Evolutionary conservation across 2,888 invertebrate genomes (phyloP), one percentile per base, ranked within the genome.

Genomic region (Drosophila ezoana): DNA sequence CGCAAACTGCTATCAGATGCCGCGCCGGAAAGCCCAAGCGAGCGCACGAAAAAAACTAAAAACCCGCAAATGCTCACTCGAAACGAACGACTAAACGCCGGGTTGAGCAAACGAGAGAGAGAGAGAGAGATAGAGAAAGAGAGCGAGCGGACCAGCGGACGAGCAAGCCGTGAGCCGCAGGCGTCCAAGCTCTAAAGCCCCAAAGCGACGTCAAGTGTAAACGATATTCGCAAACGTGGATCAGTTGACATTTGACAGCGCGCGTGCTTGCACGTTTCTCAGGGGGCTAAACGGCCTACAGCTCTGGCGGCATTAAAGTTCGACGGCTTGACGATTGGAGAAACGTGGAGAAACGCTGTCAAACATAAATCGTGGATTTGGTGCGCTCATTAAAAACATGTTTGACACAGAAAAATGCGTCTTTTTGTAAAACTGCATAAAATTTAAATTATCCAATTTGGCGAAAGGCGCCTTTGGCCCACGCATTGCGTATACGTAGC

Each of bases 201-300:
- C 49, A 43, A 60, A 66, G 33, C 62, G 53, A 60, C 60, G 45
- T 66, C 64, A 77, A 87, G 60, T 89, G 88, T 86, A 89, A 90
- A 81, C 80, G 90, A 87, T 89, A 90, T 89, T 89, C 79, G 81
- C 89, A 66, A 81, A 73, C 79, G 87, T 76, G 87, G 91, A 91
- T 92, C 91, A 92, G 92, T 92, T 91, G 92, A 92, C 92, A 92
- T 90, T 90, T 92, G 91, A 90, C 90, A 90, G 91, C 86, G 89
- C 81, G 84, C 81, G 79, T 76, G 86, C 76, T 78, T 71, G 79
- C 89, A 87, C 81, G 86, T 76, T 71, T 71, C 49, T 57, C 38
- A 40, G 35, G 51, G 54, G 43, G 58, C 64, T 67, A 35, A 23
- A 47, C 14, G 53, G 47, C 45, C 62, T 33, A 18, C 28, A 28